Percentiles rank a stretch among this genome's conserved stretches.
Conservation (phyloP, 2,888 invertebrate species). For the Ormyrus rosae region DNA sequence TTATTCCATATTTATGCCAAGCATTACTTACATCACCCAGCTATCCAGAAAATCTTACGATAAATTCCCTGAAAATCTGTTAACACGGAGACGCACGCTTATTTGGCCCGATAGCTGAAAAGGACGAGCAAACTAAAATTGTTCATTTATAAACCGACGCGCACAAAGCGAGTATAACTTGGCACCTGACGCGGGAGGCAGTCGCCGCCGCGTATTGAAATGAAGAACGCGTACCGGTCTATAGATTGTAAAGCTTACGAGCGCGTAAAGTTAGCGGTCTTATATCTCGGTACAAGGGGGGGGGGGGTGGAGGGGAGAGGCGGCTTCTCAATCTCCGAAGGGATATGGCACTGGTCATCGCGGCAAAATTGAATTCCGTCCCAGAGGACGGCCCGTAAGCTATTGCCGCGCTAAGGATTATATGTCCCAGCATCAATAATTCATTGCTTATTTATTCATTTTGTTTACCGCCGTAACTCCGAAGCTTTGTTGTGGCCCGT, state of each 20-base stretch:
- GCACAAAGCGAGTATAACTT: no score
- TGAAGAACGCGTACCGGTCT: constrained; percentile 58
- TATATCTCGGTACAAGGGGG: constrained; percentile 58
- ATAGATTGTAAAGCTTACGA: constrained; percentile 71
- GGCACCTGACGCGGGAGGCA: background rate
- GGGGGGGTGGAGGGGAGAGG: background rate
- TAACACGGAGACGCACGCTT: no score
- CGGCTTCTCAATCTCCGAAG: constrained; percentile 34
- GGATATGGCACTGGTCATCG: constrained; percentile 73
- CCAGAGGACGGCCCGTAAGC: constrained; percentile 66
- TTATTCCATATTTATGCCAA: no score
- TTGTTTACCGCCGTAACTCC: background rate
- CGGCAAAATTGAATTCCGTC: constrained; percentile 75
- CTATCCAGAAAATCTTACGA: no score
- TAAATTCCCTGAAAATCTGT: no score
- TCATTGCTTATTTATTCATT: constrained; percentile 45
- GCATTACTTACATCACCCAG: no score
- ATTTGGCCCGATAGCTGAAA: no score
- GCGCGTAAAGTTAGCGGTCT: constrained; percentile 71
- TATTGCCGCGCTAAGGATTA: constrained; percentile 18
- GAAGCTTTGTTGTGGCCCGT: background rate
- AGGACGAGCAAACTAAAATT: no score
- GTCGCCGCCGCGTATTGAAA: constrained; percentile 21
- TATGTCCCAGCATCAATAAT: constrained; percentile 33
- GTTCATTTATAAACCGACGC: background rate